phyloP scores from a whole-genome alignment of 2,113 vertebrate species.

The Gasterosteus nipponicus region DNA sequence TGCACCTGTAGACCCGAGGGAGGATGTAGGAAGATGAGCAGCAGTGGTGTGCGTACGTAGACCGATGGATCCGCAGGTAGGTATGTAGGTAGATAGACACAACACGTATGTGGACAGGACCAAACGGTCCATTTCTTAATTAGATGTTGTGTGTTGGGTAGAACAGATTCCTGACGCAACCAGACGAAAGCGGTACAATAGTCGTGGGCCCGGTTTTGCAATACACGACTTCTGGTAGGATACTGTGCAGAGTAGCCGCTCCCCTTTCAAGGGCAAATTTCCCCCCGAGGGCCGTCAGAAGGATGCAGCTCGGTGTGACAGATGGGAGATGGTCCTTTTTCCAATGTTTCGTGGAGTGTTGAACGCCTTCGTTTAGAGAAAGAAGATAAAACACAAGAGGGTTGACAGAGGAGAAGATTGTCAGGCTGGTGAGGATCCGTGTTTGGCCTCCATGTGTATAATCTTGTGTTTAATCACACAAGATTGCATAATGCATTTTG shows the following conservation, averaged over 20 bases:
- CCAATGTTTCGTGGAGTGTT: slow-evolving; percentile 38
- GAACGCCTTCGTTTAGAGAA: slow-evolving; percentile 22
- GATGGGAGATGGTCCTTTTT: slow-evolving; percentile 40
- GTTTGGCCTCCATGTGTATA: not conserved
- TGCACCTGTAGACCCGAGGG: slow-evolving; percentile 35
- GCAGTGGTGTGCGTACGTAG: slow-evolving; percentile 18
- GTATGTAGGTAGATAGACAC: slow-evolving; percentile 26
- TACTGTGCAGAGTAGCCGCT: slow-evolving; percentile 38
- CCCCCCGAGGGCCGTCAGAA: slow-evolving; percentile 61
- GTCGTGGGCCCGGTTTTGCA: slow-evolving; percentile 50
- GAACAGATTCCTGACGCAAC: slow-evolving; percentile 67
- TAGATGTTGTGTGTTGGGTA: slow-evolving; percentile 48
- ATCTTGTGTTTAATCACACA: not conserved
- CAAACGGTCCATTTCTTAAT: slow-evolving; percentile 37
- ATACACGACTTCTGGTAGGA: slow-evolving; percentile 44
- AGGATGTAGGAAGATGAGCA: slow-evolving; percentile 25
- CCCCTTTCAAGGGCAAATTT: slow-evolving; percentile 62
- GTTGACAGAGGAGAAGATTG: slow-evolving; percentile 2
- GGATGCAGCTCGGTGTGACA: slow-evolving; percentile 45
- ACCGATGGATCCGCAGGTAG: slow-evolving; percentile 30
- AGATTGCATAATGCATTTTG: not conserved
- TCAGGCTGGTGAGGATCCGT: not conserved
- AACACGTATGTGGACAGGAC: slow-evolving; percentile 4
- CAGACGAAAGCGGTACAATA: slow-evolving; percentile 54
- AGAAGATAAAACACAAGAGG: slow-evolving; percentile 36